phyloP scores from a whole-genome alignment of 2,888 invertebrate genomes.

The Epirrhoe alternata region DNA sequence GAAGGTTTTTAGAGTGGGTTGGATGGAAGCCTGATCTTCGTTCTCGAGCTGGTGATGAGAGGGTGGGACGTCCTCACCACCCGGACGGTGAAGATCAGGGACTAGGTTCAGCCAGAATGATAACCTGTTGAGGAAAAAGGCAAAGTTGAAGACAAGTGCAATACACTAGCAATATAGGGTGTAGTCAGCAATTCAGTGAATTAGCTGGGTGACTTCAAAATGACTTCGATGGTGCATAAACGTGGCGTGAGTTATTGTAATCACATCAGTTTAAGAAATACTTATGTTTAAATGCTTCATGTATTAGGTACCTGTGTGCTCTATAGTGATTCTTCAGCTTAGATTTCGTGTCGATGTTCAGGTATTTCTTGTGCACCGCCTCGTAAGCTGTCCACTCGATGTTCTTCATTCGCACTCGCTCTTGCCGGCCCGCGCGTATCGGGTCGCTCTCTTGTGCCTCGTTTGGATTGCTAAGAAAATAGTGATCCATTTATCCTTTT shows the following conservation, averaged over 20 bases:
- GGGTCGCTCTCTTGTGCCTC: constrained; percentile 90
- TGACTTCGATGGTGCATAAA: too few relatives aligned
- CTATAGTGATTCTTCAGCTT: constrained; percentile 97
- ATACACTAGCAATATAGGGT: too few relatives aligned
- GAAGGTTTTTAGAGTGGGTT: constrained; percentile 84
- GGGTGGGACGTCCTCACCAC: constrained; percentile 93
- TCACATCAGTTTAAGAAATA: not conserved
- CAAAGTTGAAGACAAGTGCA: not conserved
- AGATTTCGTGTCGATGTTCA: constrained; percentile 95
- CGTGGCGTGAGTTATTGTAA: too few relatives aligned
- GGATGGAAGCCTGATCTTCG: constrained; percentile 86
- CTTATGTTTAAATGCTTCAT: not conserved
- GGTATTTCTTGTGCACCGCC: constrained; percentile 95
- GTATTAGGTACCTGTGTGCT: constrained; percentile 90
- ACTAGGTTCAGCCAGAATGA: constrained; percentile 98
- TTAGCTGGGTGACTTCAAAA: too few relatives aligned
- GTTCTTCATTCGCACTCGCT: constrained; percentile 92
- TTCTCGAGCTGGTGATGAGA: constrained; percentile 94
- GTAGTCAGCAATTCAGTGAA: too few relatives aligned
- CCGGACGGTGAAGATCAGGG: constrained; percentile 95
- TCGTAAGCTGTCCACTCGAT: constrained; percentile 98
- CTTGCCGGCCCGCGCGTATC: constrained; percentile 89
- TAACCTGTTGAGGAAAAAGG: constrained; percentile 80
- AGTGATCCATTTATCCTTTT: too few relatives aligned
- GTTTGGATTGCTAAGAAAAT: constrained; percentile 95